Evolutionary conservation across 2,797 vertebrate genomes (phyloP), one percentile per base, ranked within the genome.

Genomic region (Gambelia wislizenii): DNA sequence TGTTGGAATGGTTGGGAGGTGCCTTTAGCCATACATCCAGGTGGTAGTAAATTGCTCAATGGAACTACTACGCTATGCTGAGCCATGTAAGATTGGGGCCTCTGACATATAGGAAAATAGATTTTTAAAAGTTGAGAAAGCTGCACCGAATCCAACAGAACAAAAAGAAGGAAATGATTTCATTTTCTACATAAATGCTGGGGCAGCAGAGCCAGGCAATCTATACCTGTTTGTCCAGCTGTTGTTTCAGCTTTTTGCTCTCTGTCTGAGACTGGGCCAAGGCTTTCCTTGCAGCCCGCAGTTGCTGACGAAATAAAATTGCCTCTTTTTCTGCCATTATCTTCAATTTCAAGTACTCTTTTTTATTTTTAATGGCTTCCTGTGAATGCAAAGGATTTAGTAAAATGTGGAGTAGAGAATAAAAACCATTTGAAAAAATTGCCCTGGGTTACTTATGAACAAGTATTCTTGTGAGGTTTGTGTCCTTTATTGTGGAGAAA

Each of bases 261-360:
- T 97, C 94, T 0, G 91, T 92, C 93, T 97, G 97, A 86, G 95
- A 95, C 85, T 90, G 89, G 84, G 70, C 86, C 93, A 97, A 83
- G 81, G 91, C 95, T 91, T 92, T 96, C 91, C 96, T 96, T 25
- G 83, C 84, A 42, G 93, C 96, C 44, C 83, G 82, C 56, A 98
- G 93, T 94, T 98, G 96, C 85, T 96, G 96, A 82, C 87, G 95
- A 83, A 97, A 95, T 0, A 89, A 78, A 83, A 86, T 7, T 87
- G 90, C 95, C 90, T 97, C 96, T 85, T 96, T 95, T 87, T 97
- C 97, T 5, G 96, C 95, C 70, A 90, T 94, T 92, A 97, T 93
- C 94, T 96, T 96, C 92, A 93, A 84, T 74, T 91, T 87, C 76
- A 97, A 87, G 81, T 92, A 92, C 10, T 97, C 93, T 20, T 94